Base-by-base conservation (phyloP, 1,140 invertebrate genomes). In the Drosophila varians region DNA sequence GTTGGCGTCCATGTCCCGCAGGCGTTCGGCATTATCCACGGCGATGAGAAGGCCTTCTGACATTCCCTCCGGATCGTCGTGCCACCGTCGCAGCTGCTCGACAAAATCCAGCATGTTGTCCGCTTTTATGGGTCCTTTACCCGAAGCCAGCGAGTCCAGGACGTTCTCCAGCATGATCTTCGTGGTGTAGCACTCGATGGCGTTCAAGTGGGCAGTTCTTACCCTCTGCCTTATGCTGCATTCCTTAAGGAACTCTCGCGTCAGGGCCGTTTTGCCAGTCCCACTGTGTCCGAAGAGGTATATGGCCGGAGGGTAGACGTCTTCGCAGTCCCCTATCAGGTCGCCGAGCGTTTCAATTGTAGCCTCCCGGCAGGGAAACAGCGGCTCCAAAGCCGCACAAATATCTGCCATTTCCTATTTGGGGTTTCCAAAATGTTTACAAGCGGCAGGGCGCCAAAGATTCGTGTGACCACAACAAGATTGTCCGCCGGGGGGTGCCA, bases 121-220 rank as follows among this genome's bases (percentile, higher is more conserved):
- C 82, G 95, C 96, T 91, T 93, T 92, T 4, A 91, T 28, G 0
- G 56, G 9, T 3, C 23, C 49, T 4, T 23, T 43, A 5, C 46
- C 23, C 5, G 16, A 4, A 9, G 51, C 49, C 5, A 97, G 89
- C 51, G 93, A 93, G 43, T 93, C 93, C 19, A 97, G 64, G 16
- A 97, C 94, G n/a, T 93, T 93, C 90, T 97, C 96, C 78, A 94
- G 95, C 36, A 97, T 91, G 48, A 96, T 94, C 91, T 94, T 95
- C 1, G 92, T 91, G n/a, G 93, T 94, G 78, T 95, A 95, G 82
- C 95, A 96, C 89, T 98, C 96, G 4, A 97, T 93, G 87, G 96
- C 96, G 90, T 97, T 96, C n/a, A 97, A 91, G 43, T 94, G 89
- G 18, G 94, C 94, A 75, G 93, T 92, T 84, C 94, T 94, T 38